Conservation (phyloP, 2,113 vertebrate genomes). For the Phylloscopus trochiloides region DNA sequence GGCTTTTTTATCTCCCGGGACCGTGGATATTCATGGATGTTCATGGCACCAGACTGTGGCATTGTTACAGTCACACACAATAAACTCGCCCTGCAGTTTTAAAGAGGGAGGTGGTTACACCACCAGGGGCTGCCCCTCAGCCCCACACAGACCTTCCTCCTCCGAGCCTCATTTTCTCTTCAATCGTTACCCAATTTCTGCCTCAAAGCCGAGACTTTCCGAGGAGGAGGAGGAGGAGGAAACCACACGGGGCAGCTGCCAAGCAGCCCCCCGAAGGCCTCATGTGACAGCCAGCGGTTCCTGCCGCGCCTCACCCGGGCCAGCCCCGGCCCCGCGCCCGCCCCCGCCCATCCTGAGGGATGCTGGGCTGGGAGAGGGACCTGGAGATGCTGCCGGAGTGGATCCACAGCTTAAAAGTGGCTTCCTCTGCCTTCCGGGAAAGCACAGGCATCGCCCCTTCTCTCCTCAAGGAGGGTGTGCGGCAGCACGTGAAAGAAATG, state of each 20-base stretch:
- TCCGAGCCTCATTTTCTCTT: background rate
- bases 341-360: background rate
- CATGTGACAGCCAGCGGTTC: slow-evolving; percentile 7
- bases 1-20: background rate
- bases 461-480: background rate
- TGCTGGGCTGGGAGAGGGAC: background rate
- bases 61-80: background rate
- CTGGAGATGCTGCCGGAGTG: accelerated
- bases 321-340: background rate
- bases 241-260: background rate
- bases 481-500: background rate
- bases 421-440: background rate
- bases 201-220: background rate
- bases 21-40: accelerated
- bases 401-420: background rate
- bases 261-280: background rate
- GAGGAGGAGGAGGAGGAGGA: slow-evolving; percentile 18
- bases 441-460: background rate
- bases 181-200: background rate
- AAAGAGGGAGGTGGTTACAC: background rate
- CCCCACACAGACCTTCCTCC: accelerated
- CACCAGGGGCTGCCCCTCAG: background rate
- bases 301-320: background rate
- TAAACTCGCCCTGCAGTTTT: background rate
- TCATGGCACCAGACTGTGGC: accelerated